Base-by-base conservation (phyloP, 2,888 invertebrate genomes). In the Holacanthella duospinosa region DNA sequence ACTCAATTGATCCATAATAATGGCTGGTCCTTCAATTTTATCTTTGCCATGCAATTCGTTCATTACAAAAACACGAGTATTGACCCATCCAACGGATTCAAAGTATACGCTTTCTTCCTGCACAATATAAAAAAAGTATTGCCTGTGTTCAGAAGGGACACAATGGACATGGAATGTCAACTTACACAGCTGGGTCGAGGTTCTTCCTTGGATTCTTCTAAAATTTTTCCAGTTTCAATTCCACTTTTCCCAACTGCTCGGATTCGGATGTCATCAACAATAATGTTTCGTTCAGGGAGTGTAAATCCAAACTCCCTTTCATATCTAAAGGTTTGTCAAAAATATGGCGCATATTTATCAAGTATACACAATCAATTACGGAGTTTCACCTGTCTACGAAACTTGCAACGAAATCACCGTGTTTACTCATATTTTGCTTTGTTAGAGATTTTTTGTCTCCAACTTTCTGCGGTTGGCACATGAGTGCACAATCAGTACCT, bases 221-320 rank as follows among this genome's bases (percentile, higher is more conserved):
- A 4, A 16, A 9, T 29, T 24, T n/a, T 57, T 19, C 27, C 57
- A 48, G 56, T 62, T 24, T 61, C 55, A 24, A 72, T 65, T 6
- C 70, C 69, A 6, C 77, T 78, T 74, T 84, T 84, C 0, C 94
- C 96, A 12, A 87, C 80, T 0, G 89, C 93, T 62, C 94, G 81
- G 0, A 96, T 88, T 68, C 96, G 80, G 27, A 99, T 84, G 77
- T 99, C 97, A 77, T 96, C 96, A 0, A 97, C 88, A 6, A 93
- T 79, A 36, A 99, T 85, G 55, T 83, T 81, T 44, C 96, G 84
- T 19, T 84, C 82, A 1, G 86, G 81, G 59, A 99, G 82, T 0
- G 86, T 86, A 78, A 99, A 99, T 0, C 99, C 99, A 79, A 97
- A 99, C 79, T 99, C 97, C 54, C 84, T 85, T 75, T 88, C 82